Evolutionary conservation across 2,888 invertebrate species (phyloP), one percentile per base, ranked within the genome.

Genomic region (Hermodice carunculata): DNA sequence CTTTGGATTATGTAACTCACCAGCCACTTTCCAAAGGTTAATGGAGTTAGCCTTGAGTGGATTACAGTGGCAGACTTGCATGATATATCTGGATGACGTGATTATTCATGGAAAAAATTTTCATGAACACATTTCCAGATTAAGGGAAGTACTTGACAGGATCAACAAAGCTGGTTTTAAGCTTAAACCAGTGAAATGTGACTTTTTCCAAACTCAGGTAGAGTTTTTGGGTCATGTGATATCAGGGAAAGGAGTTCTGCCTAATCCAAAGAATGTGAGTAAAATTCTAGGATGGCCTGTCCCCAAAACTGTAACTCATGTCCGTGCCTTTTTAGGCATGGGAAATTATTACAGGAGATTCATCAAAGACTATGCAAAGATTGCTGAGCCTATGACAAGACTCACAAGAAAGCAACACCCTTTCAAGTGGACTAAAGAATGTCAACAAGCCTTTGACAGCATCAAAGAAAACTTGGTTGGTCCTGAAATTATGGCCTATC

Each of bases 51-150:
- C n/a, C n/a, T n/a, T n/a, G 28, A 26, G 19, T n/a, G 51, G 37
- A 14, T n/a, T 60, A 34, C 60, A 48, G 14, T 19, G 19, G 3
- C 26, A 56, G 19, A 17, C n/a, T 42, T n/a, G n/a, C n/a, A 24
- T 56, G 40, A 32, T 42, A 6, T 56, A 26, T 40, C 40, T 56
- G 17, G 56, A 60, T 44, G 60, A 60, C 40, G 4, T 48, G 40
- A 14, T 60, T 11, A 29, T 52, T 4, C 34, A 22, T 26, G 17
- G 22, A 5, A 3, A 26, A 17, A 48, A 4, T 3, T 29, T 48
- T 22, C 32, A 60, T 22, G 22, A 22, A 14, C 60, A 60, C 28
- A 24, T 60, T 8, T 11, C 19, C 17, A 26, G 17, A 24, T 42
- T 51, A 3, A 28, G 24, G 37, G 52, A 19, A 11, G 29, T 60